Evolutionary conservation across 2,113 vertebrate species (phyloP).

Genomic region (Forbesichthys agassizii): DNA sequence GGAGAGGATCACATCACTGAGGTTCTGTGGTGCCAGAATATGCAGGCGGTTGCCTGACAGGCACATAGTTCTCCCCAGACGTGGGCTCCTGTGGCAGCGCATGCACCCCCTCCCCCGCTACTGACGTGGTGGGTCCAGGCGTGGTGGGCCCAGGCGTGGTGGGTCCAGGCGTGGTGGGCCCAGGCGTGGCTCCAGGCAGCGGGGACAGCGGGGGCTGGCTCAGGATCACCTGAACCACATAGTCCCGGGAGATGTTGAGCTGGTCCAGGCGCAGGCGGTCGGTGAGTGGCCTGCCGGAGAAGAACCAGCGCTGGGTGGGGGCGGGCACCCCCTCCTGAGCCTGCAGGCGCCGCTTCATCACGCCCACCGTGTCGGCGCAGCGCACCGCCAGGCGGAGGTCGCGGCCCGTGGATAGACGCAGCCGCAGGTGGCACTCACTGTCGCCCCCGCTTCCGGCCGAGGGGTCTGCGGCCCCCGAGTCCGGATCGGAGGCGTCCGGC

Average conservation of each 20-base stretch:
- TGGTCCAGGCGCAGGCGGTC: conserved; percentile 97
- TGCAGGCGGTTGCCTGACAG: not conserved
- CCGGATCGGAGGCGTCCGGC: conserved; percentile 77
- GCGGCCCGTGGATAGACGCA: conserved; percentile 94
- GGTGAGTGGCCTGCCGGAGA: conserved; percentile 93
- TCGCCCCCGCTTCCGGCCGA: conserved; percentile 82
- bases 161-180: conserved; percentile 69
- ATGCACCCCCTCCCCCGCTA: conserved; percentile 59
- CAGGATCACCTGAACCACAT: conserved; percentile 97
- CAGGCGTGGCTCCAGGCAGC: conserved; percentile 59
- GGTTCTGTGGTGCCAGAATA: conserved; percentile 6
- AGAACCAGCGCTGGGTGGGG: conserved; percentile 92
- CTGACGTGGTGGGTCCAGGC: conserved; percentile 60
- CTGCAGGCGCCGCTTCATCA: conserved; percentile 94
- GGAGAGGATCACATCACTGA: conserved; percentile 18
- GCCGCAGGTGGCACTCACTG: conserved; percentile 90
- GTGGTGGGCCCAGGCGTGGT: conserved; percentile 65
- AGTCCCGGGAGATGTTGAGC: conserved; percentile 97
- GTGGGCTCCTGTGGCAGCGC: conserved; percentile 79
- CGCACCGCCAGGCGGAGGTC: conserved; percentile 90
- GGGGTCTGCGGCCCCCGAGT: conserved; percentile 53
- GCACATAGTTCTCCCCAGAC: conserved; percentile 86
- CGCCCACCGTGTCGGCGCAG: conserved; percentile 90
- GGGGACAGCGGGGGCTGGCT: conserved; percentile 89
- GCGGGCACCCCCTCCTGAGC: conserved; percentile 87